These are phyloP conservation scores for Myrmecobius fasciatus DNA, from an alignment of 2,113 vertebrate species.

Conservation along the genomic window DNA sequence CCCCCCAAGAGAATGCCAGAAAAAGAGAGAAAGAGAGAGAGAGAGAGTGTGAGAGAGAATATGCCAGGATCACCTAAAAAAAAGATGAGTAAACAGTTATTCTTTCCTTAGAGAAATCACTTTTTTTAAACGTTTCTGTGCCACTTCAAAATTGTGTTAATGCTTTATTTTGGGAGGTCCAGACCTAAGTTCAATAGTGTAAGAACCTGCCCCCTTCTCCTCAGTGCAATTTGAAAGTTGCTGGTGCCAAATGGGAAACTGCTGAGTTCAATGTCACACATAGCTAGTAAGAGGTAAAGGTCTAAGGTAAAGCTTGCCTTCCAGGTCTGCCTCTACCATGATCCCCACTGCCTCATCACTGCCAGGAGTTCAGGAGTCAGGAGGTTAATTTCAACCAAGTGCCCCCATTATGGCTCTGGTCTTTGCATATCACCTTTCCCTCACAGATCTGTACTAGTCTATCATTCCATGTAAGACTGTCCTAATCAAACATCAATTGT, in stretches of 20 bases:
- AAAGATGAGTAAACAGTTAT: neutral
- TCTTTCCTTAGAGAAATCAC: neutral
- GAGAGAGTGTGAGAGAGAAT: too few species aligned
- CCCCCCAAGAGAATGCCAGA: too few species aligned
- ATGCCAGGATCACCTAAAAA: neutral
- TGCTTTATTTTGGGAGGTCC: too few species aligned
- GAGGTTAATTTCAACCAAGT: neutral
- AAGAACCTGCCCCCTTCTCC: neutral
- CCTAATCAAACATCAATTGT: neutral
- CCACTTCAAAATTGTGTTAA: neutral
- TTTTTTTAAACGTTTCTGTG: neutral
- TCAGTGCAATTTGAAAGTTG: slow-evolving; percentile 4
- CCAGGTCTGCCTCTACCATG: neutral
- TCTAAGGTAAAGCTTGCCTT: neutral
- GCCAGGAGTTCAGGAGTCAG: too few species aligned
- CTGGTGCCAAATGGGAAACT: neutral
- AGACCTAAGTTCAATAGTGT: neutral
- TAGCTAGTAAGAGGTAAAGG: neutral
- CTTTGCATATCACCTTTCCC: neutral
- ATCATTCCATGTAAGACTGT: neutral
- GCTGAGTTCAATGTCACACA: neutral
- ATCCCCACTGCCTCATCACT: neutral
- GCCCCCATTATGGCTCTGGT: neutral
- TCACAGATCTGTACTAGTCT: neutral
- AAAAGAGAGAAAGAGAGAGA: too few species aligned